Evolutionary conservation across 2,888 invertebrate species (phyloP), one percentile per base, ranked within the genome.

Genomic region (Blastobasis adustella): DNA sequence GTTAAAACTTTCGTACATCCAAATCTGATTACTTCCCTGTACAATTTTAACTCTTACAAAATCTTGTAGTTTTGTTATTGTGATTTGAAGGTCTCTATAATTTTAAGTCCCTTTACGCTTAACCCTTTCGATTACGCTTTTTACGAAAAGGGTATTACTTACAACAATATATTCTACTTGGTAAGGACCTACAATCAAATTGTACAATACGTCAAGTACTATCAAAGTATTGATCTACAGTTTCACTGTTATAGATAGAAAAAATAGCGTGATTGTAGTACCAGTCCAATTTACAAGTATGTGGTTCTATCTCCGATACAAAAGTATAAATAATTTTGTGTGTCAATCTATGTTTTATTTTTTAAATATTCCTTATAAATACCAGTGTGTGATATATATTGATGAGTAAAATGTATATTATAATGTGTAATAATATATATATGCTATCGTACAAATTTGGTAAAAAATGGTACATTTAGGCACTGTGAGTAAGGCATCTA

Each of bases 401-500:
- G 74, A 83, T 80, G 80, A 79, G 80, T 77, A 75, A 75, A 80
- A 79, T 68, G 47, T 39, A 23, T 23, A 23, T 23, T 23, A 23
- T 23, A 23, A 23, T 23, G 23, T 23, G 23, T 23, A 23, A 23
- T 23, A 23, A 23, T 23, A 23, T 23, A 23, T 23, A 23, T 23
- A 23, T 73, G 69, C 74, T 79, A 73, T 66, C 69, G 71, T 85
- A 86, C 80, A 87, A 85, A 83, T 53, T 83, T 85, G 82, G 76
- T 85, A 85, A 73, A 82, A 81, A 79, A 80, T 82, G 83, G 83
- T 86, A 86, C 75, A 85, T 77, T 79, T 90, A 93, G 93, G 93
- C 93, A 93, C 93, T 93, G 93, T 92, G 92, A 92, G 91, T 93
- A 93, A 93, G 93, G 93, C 93, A 93, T 89, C 93, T 93, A 93